Base-by-base conservation (phyloP, 37 sponge, comb jelly and placozoan genomes). In the Theonella swinhoei region DNA sequence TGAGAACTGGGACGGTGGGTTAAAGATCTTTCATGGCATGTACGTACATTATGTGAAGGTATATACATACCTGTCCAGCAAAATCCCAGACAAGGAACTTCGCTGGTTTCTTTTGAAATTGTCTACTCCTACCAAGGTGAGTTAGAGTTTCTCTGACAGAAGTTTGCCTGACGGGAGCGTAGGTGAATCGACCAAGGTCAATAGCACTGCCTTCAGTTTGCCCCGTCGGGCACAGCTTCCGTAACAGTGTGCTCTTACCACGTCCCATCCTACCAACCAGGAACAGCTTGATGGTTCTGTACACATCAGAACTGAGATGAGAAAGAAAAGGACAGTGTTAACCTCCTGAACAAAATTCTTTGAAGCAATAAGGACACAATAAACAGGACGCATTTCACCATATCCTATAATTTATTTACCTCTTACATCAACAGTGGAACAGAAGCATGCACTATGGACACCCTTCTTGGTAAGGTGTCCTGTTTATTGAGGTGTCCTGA, bases 221-320 rank as follows among this genome's bases (percentile, higher is more conserved):
- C 7, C 63, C 80, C 2, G 35, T 75, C 42, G 32, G 75, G 36
- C 78, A 77, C 68, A 95, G 80, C 24, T 92, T 60, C 22, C 81
- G 61, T 25, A 95, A 83, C 24, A 95, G 90, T 5, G 89, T 95
- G 30, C 89, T 89, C 72, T 95, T 47, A 88, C 95, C 95, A 22
- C 84, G 30, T 29, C 78, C 80, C 31, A 68, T 86, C 64, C 72
- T 8, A 2, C 94, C 94, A 28, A 93, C 83, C 60, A 93, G 82
- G 72, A 93, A 77, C 70, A 93, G 70, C 85, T 93, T 93, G 75
- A 93, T 87, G 1, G 81, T 80, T 14, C 88, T 80, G 37, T 80
- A 80, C 31, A 30, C 29, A 9, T 62, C 88, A 33, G 81, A 87
- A 26, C 88, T 87, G n/a, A n/a, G n/a, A n/a, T n/a, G n/a, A n/a